Percentiles rank a stretch among this genome's conserved stretches.
phyloP scores from a whole-genome alignment of 2,888 invertebrate genomes.

The Oxyteleia sp. region DNA sequence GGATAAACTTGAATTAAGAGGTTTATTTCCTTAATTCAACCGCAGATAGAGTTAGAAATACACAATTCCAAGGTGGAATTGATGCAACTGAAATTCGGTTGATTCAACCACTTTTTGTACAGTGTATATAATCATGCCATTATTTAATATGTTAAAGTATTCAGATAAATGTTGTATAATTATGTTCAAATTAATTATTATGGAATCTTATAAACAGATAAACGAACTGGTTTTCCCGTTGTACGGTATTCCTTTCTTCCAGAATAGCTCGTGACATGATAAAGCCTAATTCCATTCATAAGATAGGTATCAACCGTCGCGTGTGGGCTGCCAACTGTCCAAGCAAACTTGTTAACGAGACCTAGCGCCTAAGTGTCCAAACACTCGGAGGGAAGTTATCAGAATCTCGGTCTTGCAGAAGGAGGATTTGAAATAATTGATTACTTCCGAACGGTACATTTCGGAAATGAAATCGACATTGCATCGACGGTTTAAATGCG shows the following conservation, averaged over 20 bases:
- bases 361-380: conserved; percentile 35
- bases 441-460: conserved; percentile 78
- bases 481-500: conserved; percentile 51
- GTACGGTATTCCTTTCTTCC: neutral
- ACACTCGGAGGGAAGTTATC: conserved; percentile 58
- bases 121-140: no score
- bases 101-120: no score
- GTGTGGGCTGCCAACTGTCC: conserved; percentile 47
- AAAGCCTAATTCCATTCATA: conserved; percentile 32
- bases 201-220: no score
- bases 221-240: no score
- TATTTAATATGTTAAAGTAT: no score
- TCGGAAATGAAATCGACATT: conserved; percentile 80
- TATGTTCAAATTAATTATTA: neutral
- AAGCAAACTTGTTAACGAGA: conserved; percentile 53
- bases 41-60: no score
- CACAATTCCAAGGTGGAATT: no score
- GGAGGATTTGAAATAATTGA: conserved; percentile 78
- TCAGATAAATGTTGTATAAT: no score
- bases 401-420: conserved; percentile 25
- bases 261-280: conserved; percentile 11
- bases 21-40: no score
- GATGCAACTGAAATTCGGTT: no score
- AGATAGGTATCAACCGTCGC: conserved; percentile 52
- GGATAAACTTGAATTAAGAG: no score